Percentiles rank a stretch among this genome's conserved stretches.
Conservation (phyloP, 1,140 invertebrate genomes). For the Camponotus floridanus region DNA sequence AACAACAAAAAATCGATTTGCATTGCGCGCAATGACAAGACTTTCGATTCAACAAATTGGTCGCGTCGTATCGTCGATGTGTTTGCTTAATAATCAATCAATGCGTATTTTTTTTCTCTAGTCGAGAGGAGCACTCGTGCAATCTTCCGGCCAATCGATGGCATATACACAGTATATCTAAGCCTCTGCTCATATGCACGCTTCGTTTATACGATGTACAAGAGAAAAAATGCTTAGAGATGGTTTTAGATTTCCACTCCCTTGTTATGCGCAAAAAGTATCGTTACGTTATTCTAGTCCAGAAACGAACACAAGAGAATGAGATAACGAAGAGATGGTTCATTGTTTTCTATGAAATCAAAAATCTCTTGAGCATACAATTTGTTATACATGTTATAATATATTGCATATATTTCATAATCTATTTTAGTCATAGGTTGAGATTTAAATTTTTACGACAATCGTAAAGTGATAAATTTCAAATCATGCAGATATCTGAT, state of each 20-base stretch:
- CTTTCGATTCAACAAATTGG: conserved; percentile 66
- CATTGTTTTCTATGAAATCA: not conserved
- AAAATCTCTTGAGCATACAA: not conserved
- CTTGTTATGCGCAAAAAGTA: not conserved
- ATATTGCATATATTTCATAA: not conserved
- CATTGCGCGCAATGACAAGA: conserved; percentile 43
- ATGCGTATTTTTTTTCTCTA: conserved; percentile 46
- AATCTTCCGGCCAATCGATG: conserved; percentile 53
- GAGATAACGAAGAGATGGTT: conserved; percentile 12
- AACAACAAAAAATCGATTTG: conserved; percentile 36
- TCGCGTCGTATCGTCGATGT: conserved; percentile 57
- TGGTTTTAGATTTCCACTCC: conserved; percentile 25
- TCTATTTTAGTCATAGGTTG: not conserved
- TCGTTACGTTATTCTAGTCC: conserved; percentile 28
- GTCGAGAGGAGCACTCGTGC: conserved; percentile 62
- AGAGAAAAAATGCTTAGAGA: conserved; percentile 34
- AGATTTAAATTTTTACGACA: not conserved
- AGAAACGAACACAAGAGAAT: conserved; percentile 21
- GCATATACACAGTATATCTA: conserved; percentile 16
- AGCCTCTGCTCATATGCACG: not conserved
- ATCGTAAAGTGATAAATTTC: not conserved
- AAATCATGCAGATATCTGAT: not conserved
- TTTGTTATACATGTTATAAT: not conserved
- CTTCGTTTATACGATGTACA: conserved; percentile 35
- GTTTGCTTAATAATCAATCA: conserved; percentile 65